Conservation (phyloP, 2,113 vertebrate genomes). For the Hippoglossus stenolepis region DNA sequence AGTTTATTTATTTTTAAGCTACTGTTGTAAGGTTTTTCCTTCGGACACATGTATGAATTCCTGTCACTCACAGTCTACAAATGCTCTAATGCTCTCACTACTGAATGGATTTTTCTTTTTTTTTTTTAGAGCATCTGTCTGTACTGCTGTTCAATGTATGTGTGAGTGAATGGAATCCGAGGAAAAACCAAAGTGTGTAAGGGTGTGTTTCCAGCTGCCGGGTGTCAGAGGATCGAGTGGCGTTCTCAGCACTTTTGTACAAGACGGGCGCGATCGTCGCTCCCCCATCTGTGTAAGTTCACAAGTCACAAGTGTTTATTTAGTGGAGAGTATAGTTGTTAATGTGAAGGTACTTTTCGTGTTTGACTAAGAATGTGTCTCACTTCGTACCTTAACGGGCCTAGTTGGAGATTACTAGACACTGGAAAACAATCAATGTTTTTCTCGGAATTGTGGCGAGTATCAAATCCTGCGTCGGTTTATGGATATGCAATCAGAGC, state of each 20-base stretch:
- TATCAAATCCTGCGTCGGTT: conserved; percentile 11
- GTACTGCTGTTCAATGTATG: not conserved
- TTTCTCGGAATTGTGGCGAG: conserved; percentile 39
- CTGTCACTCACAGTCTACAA: conserved; percentile 2
- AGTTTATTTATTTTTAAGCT: conserved; percentile 13
- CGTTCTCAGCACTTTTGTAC: conserved; percentile 51
- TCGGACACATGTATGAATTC: not conserved
- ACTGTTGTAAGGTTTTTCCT: conserved; percentile 26
- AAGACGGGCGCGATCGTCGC: conserved; percentile 1
- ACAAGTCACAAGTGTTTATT: conserved; percentile 25
- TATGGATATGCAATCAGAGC: conserved; percentile 53
- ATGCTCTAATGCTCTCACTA: conserved; percentile 47
- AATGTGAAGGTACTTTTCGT: conserved; percentile 9
- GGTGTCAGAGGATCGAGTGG: not conserved
- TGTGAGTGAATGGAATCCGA: conserved; percentile 23
- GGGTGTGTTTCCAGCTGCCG: conserved; percentile 22
- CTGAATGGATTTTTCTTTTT: conserved; percentile 39
- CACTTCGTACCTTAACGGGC: conserved; percentile 54
- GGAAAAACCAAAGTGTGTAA: conserved; percentile 59
- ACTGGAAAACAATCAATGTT: conserved; percentile 42
- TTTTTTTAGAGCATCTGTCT: conserved; percentile 1
- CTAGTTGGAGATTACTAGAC: conserved; percentile 46
- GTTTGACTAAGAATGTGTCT: conserved; percentile 17
- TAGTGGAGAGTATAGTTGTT: not conserved
- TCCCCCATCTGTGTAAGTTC: not conserved